Evolutionary conservation across 2,113 vertebrate genomes (phyloP), one percentile per base, ranked within the genome.

Genomic region (Cyphomyrus discorhynchus): DNA sequence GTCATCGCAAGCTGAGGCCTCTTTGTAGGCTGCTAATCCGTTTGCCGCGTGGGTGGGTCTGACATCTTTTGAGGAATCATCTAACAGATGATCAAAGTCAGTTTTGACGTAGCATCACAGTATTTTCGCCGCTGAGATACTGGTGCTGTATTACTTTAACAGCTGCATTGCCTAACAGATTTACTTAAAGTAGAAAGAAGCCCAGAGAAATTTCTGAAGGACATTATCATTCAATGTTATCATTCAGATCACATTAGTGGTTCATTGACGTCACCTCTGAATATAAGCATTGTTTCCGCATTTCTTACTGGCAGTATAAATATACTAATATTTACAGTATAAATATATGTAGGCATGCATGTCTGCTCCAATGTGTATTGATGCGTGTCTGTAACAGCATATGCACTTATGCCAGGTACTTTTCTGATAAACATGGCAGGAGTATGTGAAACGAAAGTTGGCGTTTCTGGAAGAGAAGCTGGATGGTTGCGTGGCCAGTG

Each of bases 371-470:
- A 3, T 24, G 24, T n/a, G 56, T n/a, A n/a, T 3, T 1, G 56
- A 62, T n/a, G 56, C 6, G 21, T 3, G 56, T 62, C 56, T 62
- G 56, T 9, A 9, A n/a, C 56, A n/a, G 56, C 56, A 62, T n/a
- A 0, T 62, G 56, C 2, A 62, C 56, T 62, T 62, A 58, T 58
- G 21, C 56, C 21, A 8, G 56, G 21, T 58, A 58, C 56, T 58
- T 45, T 27, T 45, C 9, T 27, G n/a, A 31, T 31, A 31, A 31
- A 31, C 19, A 39, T 10, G 1, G 5, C 91, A 94, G 94, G 92
- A 93, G 3, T 74, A 91, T 89, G 92, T 94, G 91, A 91, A 92
- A 1, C 91, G 91, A 88, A 90, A 42, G 27, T 94, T 94, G 27
- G 39, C 91, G 49, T 19, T 0, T 3, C 88, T 95, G 3, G 70